Conservation (phyloP, 2,797 vertebrate genomes). For the Lateolabrax maculatus region DNA sequence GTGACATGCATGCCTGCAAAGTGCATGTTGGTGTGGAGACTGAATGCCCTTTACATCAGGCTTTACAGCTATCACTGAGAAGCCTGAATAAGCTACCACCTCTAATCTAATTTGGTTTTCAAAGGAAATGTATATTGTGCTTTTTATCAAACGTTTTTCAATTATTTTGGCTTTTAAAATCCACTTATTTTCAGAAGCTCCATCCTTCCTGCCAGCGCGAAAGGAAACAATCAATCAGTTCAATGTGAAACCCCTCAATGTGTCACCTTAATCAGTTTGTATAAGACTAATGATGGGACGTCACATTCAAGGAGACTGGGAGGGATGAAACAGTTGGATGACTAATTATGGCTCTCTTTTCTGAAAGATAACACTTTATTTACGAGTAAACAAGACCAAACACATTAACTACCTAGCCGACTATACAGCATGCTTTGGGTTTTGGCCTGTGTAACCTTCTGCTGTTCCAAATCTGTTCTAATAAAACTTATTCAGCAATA, state of each 20-base stretch:
- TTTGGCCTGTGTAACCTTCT: slow-evolving; percentile 44
- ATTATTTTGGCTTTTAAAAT: slow-evolving; percentile 46
- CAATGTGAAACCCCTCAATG: slow-evolving; percentile 67
- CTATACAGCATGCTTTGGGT: slow-evolving; percentile 12
- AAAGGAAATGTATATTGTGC: slow-evolving; percentile 1
- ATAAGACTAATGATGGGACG: slow-evolving; percentile 75
- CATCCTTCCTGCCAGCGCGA: slow-evolving; percentile 33
- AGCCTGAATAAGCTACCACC: background rate
- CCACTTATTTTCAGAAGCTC: slow-evolving; percentile 15
- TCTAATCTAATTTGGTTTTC: background rate
- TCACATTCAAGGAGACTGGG: slow-evolving; percentile 79
- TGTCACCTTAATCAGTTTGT: slow-evolving; percentile 79
- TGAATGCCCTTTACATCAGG: slow-evolving; percentile 32
- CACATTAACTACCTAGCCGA: slow-evolving; percentile 31
- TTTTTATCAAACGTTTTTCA: slow-evolving; percentile 24
- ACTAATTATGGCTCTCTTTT: slow-evolving; percentile 64
- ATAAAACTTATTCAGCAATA: slow-evolving; percentile 61
- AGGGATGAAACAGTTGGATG: slow-evolving; percentile 60
- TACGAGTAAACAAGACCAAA: slow-evolving; percentile 63
- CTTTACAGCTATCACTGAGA: slow-evolving; percentile 7
- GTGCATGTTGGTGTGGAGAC: slow-evolving; percentile 36
- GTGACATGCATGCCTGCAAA: slow-evolving; percentile 55
- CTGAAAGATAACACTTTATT: slow-evolving; percentile 68
- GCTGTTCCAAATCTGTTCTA: slow-evolving; percentile 47
- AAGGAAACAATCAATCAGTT: slow-evolving; percentile 73